Conservation (phyloP, 2,113 vertebrate genomes). For the Loxodonta africana region DNA sequence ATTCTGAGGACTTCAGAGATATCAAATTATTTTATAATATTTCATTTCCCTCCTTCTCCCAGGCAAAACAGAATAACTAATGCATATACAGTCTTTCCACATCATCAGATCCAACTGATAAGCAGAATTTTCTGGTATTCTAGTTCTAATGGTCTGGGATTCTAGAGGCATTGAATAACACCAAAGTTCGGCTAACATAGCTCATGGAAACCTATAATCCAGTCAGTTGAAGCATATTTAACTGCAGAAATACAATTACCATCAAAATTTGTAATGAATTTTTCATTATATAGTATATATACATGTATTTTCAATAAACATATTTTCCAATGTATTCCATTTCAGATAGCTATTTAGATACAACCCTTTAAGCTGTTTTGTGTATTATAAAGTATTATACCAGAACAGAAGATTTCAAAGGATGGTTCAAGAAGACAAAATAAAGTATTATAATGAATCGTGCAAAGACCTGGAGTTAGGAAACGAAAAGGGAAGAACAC, state of each 20-base stretch:
- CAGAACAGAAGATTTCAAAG: too few species aligned
- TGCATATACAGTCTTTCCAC: neutral
- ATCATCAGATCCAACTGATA: neutral
- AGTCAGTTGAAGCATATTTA: neutral
- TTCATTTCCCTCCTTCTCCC: neutral
- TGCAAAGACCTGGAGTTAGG: too few species aligned
- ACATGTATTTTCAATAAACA: too few species aligned
- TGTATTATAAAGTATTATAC: neutral
- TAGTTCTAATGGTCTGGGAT: neutral
- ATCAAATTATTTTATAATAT: neutral
- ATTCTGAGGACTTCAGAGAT: neutral
- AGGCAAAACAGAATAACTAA: neutral
- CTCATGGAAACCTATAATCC: neutral
- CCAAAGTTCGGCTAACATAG: slow-evolving; percentile 42
- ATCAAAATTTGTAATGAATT: slow-evolving; percentile 31
- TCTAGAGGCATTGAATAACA: slow-evolving; percentile 7
- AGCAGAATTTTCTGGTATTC: neutral
- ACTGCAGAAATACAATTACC: slow-evolving; percentile 9
- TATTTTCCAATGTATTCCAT: neutral
- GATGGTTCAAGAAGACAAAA: too few species aligned
- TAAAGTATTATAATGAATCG: too few species aligned
- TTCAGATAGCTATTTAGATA: slow-evolving; percentile 14
- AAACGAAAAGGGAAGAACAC: too few species aligned
- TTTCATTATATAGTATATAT: too few species aligned
- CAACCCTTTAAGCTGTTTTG: neutral